Base-by-base conservation (phyloP, 2,113 vertebrate genomes). In the Tragelaphus imberbis region DNA sequence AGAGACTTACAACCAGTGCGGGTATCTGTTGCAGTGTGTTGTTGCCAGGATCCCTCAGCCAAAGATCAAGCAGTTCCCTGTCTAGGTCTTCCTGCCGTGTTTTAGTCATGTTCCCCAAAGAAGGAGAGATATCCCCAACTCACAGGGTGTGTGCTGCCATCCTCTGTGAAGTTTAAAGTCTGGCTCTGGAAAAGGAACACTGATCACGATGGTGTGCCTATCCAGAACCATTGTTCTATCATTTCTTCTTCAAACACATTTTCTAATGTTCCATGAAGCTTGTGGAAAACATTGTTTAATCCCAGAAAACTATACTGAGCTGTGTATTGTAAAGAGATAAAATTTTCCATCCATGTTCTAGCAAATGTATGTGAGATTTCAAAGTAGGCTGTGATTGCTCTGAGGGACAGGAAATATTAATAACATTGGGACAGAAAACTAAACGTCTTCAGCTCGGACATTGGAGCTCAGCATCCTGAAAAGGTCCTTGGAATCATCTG, bases 201-300 rank as follows among this genome's bases (percentile, higher is more conserved):
- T 3, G 4, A 14, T 27, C 44, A 40, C 0, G 7, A 19, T 3
- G 1, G 9, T 51, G 19, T 40, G 7, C 84, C 30, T 75, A 27
- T 53, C 3, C 27, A 55, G 19, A 77, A 44, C 1, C n/a, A 33
- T 15, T 90, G 25, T 75, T 90, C 33, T 19, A 53, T 90, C 27
- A 21, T 61, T 84, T 77, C 59, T 82, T 25, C 16, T 16, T 61
- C 27, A 85, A 61, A 90, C 19, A 85, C 53, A 61, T 27, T 59
- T 10, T 2, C 33, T 53, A 27, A 13, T 33, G 44, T 3, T 82
- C 51, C 30, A 12, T 4, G 63, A 11, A 84, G 27, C 33, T 85
- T 77, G 9, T 44, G 55, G 12, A 77, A 90, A 61, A 47, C 51
- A 28, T 53, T 14, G 19, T 51, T 33, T 27, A 90, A 90, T n/a